Evolutionary conservation across 2,113 vertebrate species (phyloP).

Genomic region (Microcebus tavaratra): DNA sequence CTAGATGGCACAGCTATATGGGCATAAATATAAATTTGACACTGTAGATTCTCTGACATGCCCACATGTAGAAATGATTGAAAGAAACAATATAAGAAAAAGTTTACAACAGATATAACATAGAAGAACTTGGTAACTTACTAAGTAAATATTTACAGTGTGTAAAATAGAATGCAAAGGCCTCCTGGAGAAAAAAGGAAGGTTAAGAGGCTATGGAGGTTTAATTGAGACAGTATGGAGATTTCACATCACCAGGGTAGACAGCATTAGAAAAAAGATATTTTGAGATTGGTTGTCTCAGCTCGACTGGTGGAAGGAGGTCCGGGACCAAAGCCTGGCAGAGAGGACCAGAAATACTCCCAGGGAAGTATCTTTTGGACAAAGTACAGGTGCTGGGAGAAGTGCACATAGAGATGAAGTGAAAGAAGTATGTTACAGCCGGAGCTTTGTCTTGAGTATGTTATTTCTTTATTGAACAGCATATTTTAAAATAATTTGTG

Average conservation of each 20-base stretch:
- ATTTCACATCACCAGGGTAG: background rate
- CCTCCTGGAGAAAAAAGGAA: background rate
- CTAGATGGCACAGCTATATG: background rate
- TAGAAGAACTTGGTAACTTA: background rate
- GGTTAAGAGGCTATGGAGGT: background rate
- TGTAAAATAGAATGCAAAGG: background rate
- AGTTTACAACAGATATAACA: background rate
- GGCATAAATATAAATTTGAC: background rate
- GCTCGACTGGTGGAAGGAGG: background rate
- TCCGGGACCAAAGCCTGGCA: background rate
- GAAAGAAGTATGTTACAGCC: background rate
- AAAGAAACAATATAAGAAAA: background rate
- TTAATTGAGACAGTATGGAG: background rate
- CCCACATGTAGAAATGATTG: background rate
- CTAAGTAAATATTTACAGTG: background rate
- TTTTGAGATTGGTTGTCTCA: background rate
- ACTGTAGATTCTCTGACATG: background rate
- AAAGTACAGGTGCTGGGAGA: background rate
- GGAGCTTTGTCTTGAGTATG: background rate
- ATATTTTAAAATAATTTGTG: conserved; percentile 33
- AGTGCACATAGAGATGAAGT: background rate
- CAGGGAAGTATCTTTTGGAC: background rate
- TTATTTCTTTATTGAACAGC: conserved; percentile 10
- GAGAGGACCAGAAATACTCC: background rate
- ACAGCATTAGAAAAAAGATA: background rate